Conservation (phyloP, 2,113 vertebrate genomes). For the Callocephalon fimbriatum region DNA sequence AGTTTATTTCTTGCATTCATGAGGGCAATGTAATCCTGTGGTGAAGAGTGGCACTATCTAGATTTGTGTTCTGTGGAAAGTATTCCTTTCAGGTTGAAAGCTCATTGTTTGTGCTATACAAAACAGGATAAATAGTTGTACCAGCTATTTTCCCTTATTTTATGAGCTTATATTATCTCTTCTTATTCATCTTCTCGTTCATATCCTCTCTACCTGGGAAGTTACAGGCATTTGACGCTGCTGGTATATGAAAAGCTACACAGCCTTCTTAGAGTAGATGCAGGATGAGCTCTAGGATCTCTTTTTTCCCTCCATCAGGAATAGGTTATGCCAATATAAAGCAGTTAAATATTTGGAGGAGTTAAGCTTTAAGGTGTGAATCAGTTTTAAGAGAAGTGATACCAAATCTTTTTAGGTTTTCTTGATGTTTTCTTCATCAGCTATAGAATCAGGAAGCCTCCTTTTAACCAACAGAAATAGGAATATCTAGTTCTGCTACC, state of each 20-base stretch:
- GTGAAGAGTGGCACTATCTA: background rate
- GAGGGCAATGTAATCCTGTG: background rate
- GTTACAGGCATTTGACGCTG: background rate
- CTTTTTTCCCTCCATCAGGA: background rate
- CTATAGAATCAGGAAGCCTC: background rate
- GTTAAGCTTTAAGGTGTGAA: background rate
- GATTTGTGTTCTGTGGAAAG: background rate
- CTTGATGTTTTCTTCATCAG: background rate
- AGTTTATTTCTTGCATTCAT: background rate
- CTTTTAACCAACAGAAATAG: background rate
- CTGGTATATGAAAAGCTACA: background rate
- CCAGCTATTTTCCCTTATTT: background rate
- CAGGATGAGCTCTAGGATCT: background rate
- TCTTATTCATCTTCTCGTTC: background rate
- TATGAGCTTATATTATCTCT: background rate
- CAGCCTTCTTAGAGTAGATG: background rate
- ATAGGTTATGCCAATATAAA: background rate
- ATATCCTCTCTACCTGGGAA: background rate
- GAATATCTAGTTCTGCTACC: background rate
- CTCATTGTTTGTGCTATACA: background rate
- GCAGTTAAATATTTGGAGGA: background rate
- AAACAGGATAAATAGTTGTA: background rate
- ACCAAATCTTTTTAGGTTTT: background rate
- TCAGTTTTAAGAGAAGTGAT: background rate
- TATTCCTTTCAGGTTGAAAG: background rate